Evolutionary conservation across 1,140 invertebrate genomes (phyloP).

Genomic region (Telenomus remus): DNA sequence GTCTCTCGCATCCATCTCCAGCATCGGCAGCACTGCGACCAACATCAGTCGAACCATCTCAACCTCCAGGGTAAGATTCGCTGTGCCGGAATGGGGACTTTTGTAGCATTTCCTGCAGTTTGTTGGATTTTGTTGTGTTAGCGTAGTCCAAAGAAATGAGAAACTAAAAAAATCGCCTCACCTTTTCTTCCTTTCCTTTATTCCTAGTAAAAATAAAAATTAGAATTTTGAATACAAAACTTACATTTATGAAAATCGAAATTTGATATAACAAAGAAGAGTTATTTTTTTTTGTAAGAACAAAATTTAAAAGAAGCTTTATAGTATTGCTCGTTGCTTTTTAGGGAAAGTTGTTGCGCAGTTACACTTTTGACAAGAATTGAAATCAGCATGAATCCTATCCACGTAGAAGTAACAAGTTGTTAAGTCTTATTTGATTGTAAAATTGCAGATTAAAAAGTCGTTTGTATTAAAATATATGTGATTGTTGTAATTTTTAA

Average conservation of each 20-base stretch:
- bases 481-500: too few species aligned
- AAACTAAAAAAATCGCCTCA: conserved; percentile 2
- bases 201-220: too few species aligned
- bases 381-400: conserved; percentile 33
- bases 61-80: conserved; percentile 82
- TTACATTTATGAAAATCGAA: too few species aligned
- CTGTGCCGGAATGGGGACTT: conserved; percentile 64
- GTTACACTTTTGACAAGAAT: conserved; percentile 39
- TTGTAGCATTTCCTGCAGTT: conserved; percentile 14
- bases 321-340: conserved; percentile 49
- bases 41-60: conserved; percentile 70
- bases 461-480: too few species aligned
- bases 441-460: conserved; percentile 25
- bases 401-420: conserved; percentile 32
- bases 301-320: conserved; percentile 19
- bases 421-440: conserved; percentile 20
- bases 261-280: too few species aligned
- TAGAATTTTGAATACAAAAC: too few species aligned
- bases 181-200: neutral
- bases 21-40: conserved; percentile 80
- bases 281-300: too few species aligned
- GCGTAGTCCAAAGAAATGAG: conserved; percentile 21
- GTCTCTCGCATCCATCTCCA: conserved; percentile 86
- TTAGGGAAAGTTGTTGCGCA: conserved; percentile 38
- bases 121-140: neutral